Evolutionary conservation across 2,888 invertebrate genomes (phyloP).

Genomic region (Tenthredo livida): DNA sequence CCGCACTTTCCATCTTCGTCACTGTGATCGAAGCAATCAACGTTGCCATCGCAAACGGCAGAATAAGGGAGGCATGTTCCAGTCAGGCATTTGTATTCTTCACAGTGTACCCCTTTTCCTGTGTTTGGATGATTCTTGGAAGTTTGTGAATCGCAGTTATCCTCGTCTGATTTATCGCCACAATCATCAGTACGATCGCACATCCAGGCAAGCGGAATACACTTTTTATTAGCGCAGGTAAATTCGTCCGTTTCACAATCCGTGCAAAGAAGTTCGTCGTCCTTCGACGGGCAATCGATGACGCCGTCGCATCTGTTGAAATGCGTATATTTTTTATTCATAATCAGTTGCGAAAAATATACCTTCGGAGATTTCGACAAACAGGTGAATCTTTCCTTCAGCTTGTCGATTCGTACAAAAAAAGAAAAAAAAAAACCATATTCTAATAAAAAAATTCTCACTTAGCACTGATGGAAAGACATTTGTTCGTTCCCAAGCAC

Average conservation of each 20-base stretch:
- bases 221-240: constrained; percentile 81
- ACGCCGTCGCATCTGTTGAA: constrained; percentile 82
- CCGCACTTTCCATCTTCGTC: constrained; percentile 86
- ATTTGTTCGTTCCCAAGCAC: constrained; percentile 67
- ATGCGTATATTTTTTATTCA: neutral
- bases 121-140: constrained; percentile 57
- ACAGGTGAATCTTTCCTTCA: neutral
- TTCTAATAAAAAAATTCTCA: constrained; percentile 53
- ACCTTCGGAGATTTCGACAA: neutral
- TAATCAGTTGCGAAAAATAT: neutral
- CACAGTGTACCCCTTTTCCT: constrained; percentile 67
- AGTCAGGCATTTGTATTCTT: constrained; percentile 80
- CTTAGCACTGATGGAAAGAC: constrained; percentile 68
- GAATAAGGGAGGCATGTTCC: constrained; percentile 84
- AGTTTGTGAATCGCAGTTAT: constrained; percentile 65
- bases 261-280: constrained; percentile 85
- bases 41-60: constrained; percentile 83
- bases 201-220: constrained; percentile 82
- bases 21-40: constrained; percentile 84
- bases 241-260: constrained; percentile 79
- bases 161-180: constrained; percentile 87
- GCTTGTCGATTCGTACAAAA: neutral
- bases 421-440: neutral
- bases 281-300: constrained; percentile 85
- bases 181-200: constrained; percentile 85